Conservation (phyloP, 2,797 vertebrate genomes). For the Clarias laeviceps region DNA sequence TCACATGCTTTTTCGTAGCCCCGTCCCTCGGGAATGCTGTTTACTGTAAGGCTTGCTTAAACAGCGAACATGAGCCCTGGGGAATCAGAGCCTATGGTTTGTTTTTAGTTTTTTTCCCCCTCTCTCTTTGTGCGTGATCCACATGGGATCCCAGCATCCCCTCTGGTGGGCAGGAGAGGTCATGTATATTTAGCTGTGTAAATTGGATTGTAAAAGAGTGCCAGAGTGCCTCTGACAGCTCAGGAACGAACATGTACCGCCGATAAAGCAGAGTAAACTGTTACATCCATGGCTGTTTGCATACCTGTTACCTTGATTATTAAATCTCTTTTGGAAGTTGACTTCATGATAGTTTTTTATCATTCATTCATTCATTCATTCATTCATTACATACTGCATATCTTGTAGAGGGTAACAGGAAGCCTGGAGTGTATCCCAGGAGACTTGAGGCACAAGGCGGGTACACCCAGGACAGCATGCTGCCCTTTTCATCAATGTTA, state of each 20-base stretch:
- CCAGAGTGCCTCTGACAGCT: conserved; percentile 27
- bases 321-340: too few species aligned
- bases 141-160: conserved; percentile 25
- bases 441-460: too few species aligned
- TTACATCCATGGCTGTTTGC: too few species aligned
- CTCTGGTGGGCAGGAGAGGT: conserved; percentile 44
- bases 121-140: conserved; percentile 20
- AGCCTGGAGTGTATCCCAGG: too few species aligned
- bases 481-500: not conserved
- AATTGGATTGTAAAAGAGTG: conserved; percentile 54
- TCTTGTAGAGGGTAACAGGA: too few species aligned
- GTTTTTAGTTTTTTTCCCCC: not conserved
- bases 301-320: too few species aligned
- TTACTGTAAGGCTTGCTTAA: conserved; percentile 49
- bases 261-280: not conserved
- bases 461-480: too few species aligned
- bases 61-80: conserved; percentile 42
- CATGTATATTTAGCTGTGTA: conserved; percentile 55
- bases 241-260: not conserved
- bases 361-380: too few species aligned
- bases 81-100: conserved; percentile 22
- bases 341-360: too few species aligned
- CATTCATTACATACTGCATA: too few species aligned
- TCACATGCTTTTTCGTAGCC: conserved; percentile 26
- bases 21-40: conserved; percentile 26